A percentile compares a stretch with the other conserved stretches of the same genome.
These are phyloP conservation scores for Aromia moschata DNA, from an alignment of 2,888 invertebrate genomes.

Conservation along the genomic window DNA sequence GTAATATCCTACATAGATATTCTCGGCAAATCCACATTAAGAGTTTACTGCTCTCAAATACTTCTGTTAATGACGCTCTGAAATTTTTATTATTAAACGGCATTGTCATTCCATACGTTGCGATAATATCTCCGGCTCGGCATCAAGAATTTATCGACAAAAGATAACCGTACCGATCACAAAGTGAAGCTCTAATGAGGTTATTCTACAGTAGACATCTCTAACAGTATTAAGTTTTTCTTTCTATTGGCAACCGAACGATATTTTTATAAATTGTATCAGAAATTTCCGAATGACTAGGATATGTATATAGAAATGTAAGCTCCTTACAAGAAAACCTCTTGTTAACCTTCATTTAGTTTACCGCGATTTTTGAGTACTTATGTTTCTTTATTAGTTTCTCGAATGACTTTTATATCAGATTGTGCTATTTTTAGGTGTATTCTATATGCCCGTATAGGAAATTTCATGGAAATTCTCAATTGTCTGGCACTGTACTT, in stretches of 20 bases:
- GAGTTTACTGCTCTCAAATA: conserved; percentile 4
- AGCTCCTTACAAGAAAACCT: no score
- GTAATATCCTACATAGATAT: not conserved
- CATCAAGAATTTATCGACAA: conserved; percentile 1
- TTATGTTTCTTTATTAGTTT: no score
- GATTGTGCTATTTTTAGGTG: no score
- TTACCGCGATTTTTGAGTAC: no score
- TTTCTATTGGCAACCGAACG: not conserved
- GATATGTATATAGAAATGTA: no score
- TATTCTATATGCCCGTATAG: no score
- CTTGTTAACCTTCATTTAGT: no score
- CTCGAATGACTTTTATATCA: no score
- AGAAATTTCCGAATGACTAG: not conserved
- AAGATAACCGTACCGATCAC: conserved; percentile 2
- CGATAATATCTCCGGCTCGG: conserved; percentile 1
- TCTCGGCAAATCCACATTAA: not conserved
- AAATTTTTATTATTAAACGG: conserved; percentile 5
- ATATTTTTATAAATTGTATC: not conserved
- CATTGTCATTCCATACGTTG: conserved; percentile 9
- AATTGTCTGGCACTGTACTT: no score
- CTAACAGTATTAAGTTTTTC: not conserved
- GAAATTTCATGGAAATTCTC: no score
- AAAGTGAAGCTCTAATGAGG: conserved; percentile 2
- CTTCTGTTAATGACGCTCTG: conserved; percentile 5
- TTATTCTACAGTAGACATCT: not conserved